Evolutionary conservation across 2,888 invertebrate genomes (phyloP).

Genomic region (Campoletis raptor): DNA sequence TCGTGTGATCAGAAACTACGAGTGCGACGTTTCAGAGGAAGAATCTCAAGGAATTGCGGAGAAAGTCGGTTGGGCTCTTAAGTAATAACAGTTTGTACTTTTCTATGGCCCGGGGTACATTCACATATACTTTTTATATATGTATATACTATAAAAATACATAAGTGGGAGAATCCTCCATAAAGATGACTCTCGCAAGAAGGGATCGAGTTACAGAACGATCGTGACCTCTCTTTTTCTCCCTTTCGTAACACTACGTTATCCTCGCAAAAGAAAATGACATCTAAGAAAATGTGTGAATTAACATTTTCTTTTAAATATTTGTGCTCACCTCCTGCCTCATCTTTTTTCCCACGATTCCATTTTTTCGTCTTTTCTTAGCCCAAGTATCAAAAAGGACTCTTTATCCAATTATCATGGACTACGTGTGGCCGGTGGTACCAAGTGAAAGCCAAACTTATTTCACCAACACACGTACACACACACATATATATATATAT

Average conservation of each 20-base stretch:
- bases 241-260: constrained; percentile 37
- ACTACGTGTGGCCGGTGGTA: not conserved
- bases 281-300: constrained; percentile 16
- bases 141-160: constrained; percentile 24
- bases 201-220: constrained; percentile 63
- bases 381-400: constrained; percentile 3
- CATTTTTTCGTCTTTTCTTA: constrained; percentile 10
- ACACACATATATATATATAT: constrained; percentile 4
- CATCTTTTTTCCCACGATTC: constrained; percentile 29
- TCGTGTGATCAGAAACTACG: constrained; percentile 47
- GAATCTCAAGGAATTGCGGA: constrained; percentile 69
- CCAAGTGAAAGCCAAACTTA: constrained; percentile 48
- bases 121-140: constrained; percentile 29
- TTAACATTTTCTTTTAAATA: constrained; percentile 19
- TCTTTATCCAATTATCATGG: constrained; percentile 46
- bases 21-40: constrained; percentile 53
- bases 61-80: constrained; percentile 70
- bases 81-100: constrained; percentile 68
- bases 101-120: constrained; percentile 60
- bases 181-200: constrained; percentile 37
- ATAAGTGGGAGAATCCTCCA: constrained; percentile 42
- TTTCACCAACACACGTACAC: not conserved
- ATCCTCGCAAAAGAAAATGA: constrained; percentile 44
- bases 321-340: not conserved
- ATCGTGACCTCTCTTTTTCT: constrained; percentile 59